Evolutionary conservation across 2,888 invertebrate species (phyloP), one percentile per base, ranked within the genome.

Genomic region (Hydropsyche betteni): DNA sequence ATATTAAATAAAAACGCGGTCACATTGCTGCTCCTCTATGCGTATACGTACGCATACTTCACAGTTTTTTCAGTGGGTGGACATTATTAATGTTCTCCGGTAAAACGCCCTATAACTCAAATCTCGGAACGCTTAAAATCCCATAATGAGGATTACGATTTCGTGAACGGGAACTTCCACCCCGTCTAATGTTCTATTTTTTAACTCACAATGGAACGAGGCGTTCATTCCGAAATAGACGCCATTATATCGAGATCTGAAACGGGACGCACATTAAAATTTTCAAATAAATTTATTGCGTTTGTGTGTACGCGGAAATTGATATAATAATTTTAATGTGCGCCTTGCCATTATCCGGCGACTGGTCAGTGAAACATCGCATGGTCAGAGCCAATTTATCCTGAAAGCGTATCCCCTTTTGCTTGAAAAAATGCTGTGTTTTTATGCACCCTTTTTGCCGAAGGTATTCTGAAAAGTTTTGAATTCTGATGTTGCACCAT

Each of bases 71-170:
- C 44, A 44, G 44, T 44, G 44, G 44, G 44, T 44, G 34, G 64
- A n/a, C 64, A n/a, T 36, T 36, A 64, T 64, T 64, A 64, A 64
- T 64, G 64, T 64, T 36, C 34, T 4, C 64, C 64, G 64, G 64
- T 34, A 61, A 73, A 68, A 68, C 16, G 61, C 52, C 52, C 69
- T 80, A 83, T 83, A 82, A 84, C 84, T 85, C 83, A 83, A 84
- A 85, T 85, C 84, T 84, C 82, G 85, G 84, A 84, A 84, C 82
- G 82, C 83, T 86, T 84, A 84, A 83, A 81, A 82, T 81, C 81
- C 83, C 83, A 84, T 86, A 86, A 84, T 83, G 58, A 50, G 75
- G 72, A 77, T 77, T 77, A 77, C 68, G 38, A 58, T 68, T 69
- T n/a, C 36, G 61, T 68, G 61, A 44, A 36, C 52, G 14, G 24